Base-by-base conservation (phyloP, 1,140 invertebrate species). In the Caenorhabditis latens region DNA sequence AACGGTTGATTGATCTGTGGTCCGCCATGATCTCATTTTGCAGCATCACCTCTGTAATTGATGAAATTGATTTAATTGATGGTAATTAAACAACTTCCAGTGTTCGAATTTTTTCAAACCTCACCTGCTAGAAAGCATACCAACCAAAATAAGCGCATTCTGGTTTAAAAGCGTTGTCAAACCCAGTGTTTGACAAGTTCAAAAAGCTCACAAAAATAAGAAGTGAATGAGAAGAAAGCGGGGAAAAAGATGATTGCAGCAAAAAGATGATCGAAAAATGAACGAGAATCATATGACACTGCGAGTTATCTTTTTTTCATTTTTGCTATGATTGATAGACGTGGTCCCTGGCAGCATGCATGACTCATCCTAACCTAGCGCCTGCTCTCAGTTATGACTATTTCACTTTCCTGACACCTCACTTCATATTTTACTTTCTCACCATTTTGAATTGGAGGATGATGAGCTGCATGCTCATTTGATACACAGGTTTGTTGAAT, bases 401-500 rank as follows among this genome's bases (percentile, higher is more conserved):
- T 46, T 32, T 42, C 11, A 65, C 9, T 40, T 65, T 65, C 11
- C 32, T n/a, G n/a, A 32, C 61, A 32, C 11, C 40, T 11, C 4
- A 8, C 4, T 11, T 63, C 32, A 11, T 11, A 53, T 63, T 21
- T n/a, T n/a, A 58, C 19, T n/a, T 46, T 65, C 65, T 71, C 42
- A 79, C 71, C 71, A 53, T 79, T 79, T 79, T 21, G 71, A 50
- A 79, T 79, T 11, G 71, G 71, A 7, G 71, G 71, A 24, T 79
- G 71, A 53, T 79, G 71, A 21, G 71, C 67, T 19, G 43, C 71
- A 46, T 50, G 89, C 61, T 86, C 46, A 86, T 86, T 57, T 48
- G 43, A 67, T 9, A 83, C 55, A 58, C 89, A 90, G 53, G 89
- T 89, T 53, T 88, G 86, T 53, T 84, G 83, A n/a, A 57, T n/a